Percentiles rank a stretch among this genome's conserved stretches.
Conservation (phyloP, 2,113 vertebrate genomes). For the Notarius lentiginosus region DNA sequence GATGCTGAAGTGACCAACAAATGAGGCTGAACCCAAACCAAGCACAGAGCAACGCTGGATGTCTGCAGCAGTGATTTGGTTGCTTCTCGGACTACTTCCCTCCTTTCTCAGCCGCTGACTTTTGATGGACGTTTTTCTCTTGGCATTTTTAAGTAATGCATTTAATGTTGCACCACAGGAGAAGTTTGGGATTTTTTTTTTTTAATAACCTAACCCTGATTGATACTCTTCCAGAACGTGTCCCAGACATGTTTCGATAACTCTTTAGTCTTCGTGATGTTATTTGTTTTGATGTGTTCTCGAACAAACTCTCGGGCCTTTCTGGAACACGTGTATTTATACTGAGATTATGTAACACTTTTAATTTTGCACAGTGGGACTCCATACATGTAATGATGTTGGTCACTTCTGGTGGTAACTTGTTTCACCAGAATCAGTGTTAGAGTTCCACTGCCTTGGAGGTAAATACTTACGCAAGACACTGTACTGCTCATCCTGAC, state of each 20-base stretch:
- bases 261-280: neutral
- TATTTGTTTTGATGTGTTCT: neutral
- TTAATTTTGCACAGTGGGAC: neutral
- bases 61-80: neutral
- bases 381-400: neutral
- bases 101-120: neutral
- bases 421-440: neutral
- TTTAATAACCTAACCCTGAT: neutral
- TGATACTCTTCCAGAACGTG: neutral
- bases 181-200: neutral
- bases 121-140: neutral
- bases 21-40: slow-evolving; percentile 4
- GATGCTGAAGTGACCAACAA: neutral
- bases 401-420: neutral
- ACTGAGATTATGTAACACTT: neutral
- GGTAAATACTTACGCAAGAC: neutral
- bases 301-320: neutral
- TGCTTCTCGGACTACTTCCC: neutral
- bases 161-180: neutral
- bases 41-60: neutral
- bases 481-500: neutral
- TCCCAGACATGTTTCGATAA: neutral
- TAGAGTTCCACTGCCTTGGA: neutral
- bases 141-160: neutral
- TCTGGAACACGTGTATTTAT: neutral